These are phyloP conservation scores for Cisticola juncidis DNA, from an alignment of 2,113 vertebrate species.

Conservation along the genomic window DNA sequence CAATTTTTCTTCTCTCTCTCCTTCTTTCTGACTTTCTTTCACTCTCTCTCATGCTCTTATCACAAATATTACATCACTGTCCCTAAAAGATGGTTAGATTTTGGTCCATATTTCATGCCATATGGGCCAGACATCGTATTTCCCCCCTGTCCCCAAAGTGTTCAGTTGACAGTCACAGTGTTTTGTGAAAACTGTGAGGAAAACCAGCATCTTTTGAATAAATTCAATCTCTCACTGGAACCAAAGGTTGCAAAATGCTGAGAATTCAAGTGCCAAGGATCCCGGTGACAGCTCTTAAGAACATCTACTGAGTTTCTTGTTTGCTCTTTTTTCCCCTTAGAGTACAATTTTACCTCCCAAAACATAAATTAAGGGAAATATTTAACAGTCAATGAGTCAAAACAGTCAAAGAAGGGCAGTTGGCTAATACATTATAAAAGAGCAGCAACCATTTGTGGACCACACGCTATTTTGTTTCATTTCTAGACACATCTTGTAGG, in stretches of 20 bases:
- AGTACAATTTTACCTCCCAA: constrained; percentile 75
- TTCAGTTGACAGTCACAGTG: constrained; percentile 71
- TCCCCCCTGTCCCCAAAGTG: constrained; percentile 37
- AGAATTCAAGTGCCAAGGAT: constrained; percentile 76
- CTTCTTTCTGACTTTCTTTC: constrained; percentile 31
- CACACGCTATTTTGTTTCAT: constrained; percentile 64
- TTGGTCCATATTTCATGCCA: constrained; percentile 72
- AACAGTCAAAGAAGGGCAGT: constrained; percentile 79
- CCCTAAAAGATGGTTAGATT: constrained; percentile 68
- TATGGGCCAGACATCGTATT: constrained; percentile 70
- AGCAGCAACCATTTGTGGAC: constrained; percentile 76
- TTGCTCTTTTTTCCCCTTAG: constrained; percentile 50
- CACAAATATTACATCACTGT: constrained; percentile 68
- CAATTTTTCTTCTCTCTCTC: constrained; percentile 59
- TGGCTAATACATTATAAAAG: constrained; percentile 72
- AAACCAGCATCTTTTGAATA: constrained; percentile 61
- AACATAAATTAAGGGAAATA: constrained; percentile 72
- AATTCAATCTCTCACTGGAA: constrained; percentile 70
- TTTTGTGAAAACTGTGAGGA: constrained; percentile 68
- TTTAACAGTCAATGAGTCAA: constrained; percentile 83
- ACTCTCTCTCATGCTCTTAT: constrained; percentile 52
- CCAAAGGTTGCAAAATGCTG: constrained; percentile 68
- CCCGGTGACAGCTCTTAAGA: constrained; percentile 69
- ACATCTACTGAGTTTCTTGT: constrained; percentile 65
- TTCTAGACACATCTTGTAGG: constrained; percentile 73